These are phyloP conservation scores for Menidia menidia DNA, from an alignment of 2,797 vertebrate genomes.

Conservation along the genomic window DNA sequence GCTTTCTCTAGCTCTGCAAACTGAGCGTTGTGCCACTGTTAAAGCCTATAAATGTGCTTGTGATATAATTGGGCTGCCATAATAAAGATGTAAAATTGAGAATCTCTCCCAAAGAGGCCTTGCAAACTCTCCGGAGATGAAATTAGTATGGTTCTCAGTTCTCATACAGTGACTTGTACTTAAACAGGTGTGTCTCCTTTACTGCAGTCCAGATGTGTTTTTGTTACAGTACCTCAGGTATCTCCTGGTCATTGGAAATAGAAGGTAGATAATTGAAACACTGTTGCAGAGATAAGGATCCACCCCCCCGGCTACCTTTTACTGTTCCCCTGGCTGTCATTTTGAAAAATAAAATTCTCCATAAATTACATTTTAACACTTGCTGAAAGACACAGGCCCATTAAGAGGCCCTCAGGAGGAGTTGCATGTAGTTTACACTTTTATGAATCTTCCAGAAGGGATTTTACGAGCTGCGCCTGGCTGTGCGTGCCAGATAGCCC, in stretches of 20 bases:
- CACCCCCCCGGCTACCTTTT: conserved; percentile 45
- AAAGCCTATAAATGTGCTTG: conserved; percentile 59
- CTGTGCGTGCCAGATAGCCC: conserved; percentile 63
- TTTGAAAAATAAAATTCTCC: conserved; percentile 64
- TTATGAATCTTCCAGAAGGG: conserved; percentile 74
- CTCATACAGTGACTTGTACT: conserved; percentile 24
- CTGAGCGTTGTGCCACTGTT: conserved; percentile 57
- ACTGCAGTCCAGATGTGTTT: conserved; percentile 39
- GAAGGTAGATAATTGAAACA: conserved; percentile 46
- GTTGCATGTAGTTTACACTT: conserved; percentile 67
- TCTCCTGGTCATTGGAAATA: conserved; percentile 42
- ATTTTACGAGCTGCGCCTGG: conserved; percentile 65
- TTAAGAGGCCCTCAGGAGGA: conserved; percentile 68
- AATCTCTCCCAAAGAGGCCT: conserved; percentile 18
- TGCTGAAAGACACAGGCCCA: conserved; percentile 67
- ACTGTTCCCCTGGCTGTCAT: conserved; percentile 65
- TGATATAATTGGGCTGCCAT: conserved; percentile 56
- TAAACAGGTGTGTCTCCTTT: conserved; percentile 35
- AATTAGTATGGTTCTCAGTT: conserved; percentile 46
- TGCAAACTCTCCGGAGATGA: conserved; percentile 29
- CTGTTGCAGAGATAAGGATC: conserved; percentile 50
- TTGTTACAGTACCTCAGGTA: conserved; percentile 26
- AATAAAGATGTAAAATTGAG: conserved; percentile 52
- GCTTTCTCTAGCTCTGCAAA: conserved; percentile 44
- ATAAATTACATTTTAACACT: conserved; percentile 77